Base-by-base conservation (phyloP, 2,888 invertebrate genomes). In the Dendrolimus pini region DNA sequence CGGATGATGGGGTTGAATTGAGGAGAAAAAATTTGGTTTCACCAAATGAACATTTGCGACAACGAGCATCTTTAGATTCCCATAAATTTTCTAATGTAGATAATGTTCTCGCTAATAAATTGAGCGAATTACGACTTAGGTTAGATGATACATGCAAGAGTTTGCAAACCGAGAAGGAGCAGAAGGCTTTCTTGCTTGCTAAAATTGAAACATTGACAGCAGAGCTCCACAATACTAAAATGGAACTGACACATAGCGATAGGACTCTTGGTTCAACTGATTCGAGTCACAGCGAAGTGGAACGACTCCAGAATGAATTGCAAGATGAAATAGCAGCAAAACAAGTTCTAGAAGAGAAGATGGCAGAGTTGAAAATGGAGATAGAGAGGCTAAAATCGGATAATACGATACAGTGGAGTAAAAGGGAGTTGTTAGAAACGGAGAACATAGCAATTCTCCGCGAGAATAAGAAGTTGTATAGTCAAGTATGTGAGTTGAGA, bases 401-500 rank as follows among this genome's bases (percentile, higher is more conserved):
- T 86, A 98, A 98, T 83, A 97, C 97, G 0, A 94, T 96, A 1
- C 98, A 98, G 78, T 98, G 98, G 98, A 97, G 96, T 14, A 96
- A 97, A 79, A 89, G 98, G 7, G 98, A 98, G 82, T 91, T 97
- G 7, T 80, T 98, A 56, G 98, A 98, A 85, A 96, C 97, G 0
- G 98, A 98, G 72, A 97, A 97, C 77, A 91, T 96, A 70, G 94
- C 94, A 0, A 90, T 98, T 64, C 95, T 98, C 74, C 91, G 98
- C 52, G 98, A 98, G 69, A 98, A 97, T 76, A 98, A 98, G 75
- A 96, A 97, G 75, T 77, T 98, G 1, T 90, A 90, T 56, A 74
- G 85, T 2, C 90, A 90, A 75, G 89, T 90, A 1, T 89, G 89
- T 54, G 89, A 90, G 60, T 61, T 90, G 8, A 76, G 89, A 55